Conservation (phyloP, 1,140 invertebrate species). For the Hydropsyche tenuis region DNA sequence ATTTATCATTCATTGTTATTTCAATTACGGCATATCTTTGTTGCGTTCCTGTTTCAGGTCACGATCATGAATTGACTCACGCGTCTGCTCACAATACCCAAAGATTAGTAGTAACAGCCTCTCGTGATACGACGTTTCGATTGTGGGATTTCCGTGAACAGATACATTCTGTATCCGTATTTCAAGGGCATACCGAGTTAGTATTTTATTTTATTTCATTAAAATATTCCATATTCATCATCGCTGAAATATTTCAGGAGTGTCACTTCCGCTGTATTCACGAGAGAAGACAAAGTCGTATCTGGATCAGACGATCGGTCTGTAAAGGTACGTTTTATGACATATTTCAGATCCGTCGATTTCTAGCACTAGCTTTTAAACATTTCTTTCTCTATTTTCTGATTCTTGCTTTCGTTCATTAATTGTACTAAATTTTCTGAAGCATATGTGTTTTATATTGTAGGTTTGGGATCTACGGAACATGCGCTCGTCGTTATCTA, state of each 20-base stretch:
- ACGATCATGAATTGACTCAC: constrained; percentile 96
- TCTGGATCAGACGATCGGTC: constrained; percentile 97
- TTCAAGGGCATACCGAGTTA: constrained; percentile 98
- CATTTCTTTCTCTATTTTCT: neutral
- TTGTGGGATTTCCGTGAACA: constrained; percentile 97
- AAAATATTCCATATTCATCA: constrained; percentile 32
- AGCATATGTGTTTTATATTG: no score
- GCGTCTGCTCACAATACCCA: constrained; percentile 89
- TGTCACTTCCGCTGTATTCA: constrained; percentile 96
- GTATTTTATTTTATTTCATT: constrained; percentile 52
- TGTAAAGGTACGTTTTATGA: constrained; percentile 86
- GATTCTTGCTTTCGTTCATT: no score
- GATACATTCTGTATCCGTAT: constrained; percentile 95
- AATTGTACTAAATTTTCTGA: no score
- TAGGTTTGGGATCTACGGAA: constrained; percentile 94
- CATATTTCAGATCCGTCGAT: no score
- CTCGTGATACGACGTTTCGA: constrained; percentile 95
- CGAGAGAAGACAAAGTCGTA: constrained; percentile 93
- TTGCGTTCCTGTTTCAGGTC: constrained; percentile 68
- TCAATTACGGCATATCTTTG: no score
- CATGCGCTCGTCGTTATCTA: constrained; percentile 94
- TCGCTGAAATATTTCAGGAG: constrained; percentile 80
- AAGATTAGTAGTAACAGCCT: constrained; percentile 93
- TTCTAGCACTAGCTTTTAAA: no score
- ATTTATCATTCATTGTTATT: no score